Evolutionary conservation across 1,140 invertebrate species (phyloP).

Genomic region (Drosophila pseudoobscura): DNA sequence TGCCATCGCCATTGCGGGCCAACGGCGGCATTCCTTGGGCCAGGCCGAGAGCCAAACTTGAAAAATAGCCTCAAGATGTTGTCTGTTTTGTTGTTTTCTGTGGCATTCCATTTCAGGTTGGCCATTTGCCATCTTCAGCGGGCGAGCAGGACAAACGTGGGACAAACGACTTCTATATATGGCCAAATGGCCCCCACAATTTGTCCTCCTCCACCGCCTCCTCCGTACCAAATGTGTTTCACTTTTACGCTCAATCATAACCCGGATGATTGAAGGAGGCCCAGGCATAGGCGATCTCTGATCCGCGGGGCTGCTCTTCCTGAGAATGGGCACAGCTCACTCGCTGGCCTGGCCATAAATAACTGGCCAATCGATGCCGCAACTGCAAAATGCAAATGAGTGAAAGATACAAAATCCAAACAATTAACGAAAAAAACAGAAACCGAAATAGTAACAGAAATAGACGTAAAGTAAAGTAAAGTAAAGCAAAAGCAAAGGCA

Average conservation of each 20-base stretch:
- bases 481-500: conserved; percentile 21
- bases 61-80: conserved; percentile 59
- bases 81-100: conserved; percentile 27
- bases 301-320: conserved; percentile 34
- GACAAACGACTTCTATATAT: conserved; percentile 24
- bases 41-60: conserved; percentile 50
- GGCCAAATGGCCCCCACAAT: conserved; percentile 46
- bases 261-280: no score
- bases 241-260: conserved; percentile 20
- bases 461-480: conserved; percentile 3
- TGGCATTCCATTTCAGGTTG: conserved; percentile 40
- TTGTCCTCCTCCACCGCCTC: conserved; percentile 3
- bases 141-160: background rate
- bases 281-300: conserved; percentile 4
- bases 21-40: conserved; percentile 56
- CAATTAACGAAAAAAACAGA: conserved; percentile 52
- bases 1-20: conserved; percentile 13
- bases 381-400: conserved; percentile 71
- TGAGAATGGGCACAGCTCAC: conserved; percentile 58
- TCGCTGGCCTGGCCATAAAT: conserved; percentile 46
- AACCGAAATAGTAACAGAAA: conserved; percentile 31
- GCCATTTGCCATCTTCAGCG: conserved; percentile 27
- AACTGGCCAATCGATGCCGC: conserved; percentile 75
- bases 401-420: conserved; percentile 68
- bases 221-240: conserved; percentile 1